Conservation (phyloP, 2,888 invertebrate species). For the Cosmopolites sordidus region DNA sequence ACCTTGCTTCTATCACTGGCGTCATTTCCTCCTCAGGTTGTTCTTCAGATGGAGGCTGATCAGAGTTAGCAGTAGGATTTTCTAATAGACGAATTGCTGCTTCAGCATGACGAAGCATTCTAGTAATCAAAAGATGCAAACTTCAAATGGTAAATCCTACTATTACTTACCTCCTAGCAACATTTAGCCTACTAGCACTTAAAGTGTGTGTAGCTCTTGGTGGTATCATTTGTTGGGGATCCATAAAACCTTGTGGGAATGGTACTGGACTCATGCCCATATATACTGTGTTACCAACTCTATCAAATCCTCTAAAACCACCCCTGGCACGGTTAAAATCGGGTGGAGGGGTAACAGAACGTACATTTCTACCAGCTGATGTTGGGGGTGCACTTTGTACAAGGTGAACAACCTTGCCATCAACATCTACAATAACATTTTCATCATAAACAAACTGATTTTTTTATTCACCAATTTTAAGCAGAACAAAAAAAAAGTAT, state of each 20-base stretch:
- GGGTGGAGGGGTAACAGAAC: constrained; percentile 32
- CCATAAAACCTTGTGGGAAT: constrained; percentile 51
- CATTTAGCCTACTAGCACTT: constrained; percentile 52
- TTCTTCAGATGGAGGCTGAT: constrained; percentile 36
- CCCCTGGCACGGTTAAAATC: constrained; percentile 26
- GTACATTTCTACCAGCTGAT: constrained; percentile 32
- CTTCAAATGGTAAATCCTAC: not conserved
- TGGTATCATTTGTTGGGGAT: constrained; percentile 48
- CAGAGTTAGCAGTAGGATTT: constrained; percentile 36
- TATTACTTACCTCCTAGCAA: constrained; percentile 49
- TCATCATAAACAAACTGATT: no score
- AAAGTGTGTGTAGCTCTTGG: constrained; percentile 52
- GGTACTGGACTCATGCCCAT: constrained; percentile 58
- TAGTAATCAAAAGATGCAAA: constrained; percentile 27
- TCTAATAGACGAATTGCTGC: constrained; percentile 49
- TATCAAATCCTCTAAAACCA: constrained; percentile 33
- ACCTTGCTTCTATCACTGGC: constrained; percentile 46
- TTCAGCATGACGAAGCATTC: constrained; percentile 52
- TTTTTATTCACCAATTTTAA: no score
- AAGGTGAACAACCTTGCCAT: constrained; percentile 89
- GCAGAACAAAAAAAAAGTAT: no score
- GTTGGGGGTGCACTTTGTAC: constrained; percentile 81
- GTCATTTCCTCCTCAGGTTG: constrained; percentile 46
- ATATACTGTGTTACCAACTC: constrained; percentile 54
- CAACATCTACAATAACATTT: constrained; percentile 66